Evolutionary conservation across 2,113 vertebrate genomes (phyloP).

Genomic region (Hyperoodon ampullatus): DNA sequence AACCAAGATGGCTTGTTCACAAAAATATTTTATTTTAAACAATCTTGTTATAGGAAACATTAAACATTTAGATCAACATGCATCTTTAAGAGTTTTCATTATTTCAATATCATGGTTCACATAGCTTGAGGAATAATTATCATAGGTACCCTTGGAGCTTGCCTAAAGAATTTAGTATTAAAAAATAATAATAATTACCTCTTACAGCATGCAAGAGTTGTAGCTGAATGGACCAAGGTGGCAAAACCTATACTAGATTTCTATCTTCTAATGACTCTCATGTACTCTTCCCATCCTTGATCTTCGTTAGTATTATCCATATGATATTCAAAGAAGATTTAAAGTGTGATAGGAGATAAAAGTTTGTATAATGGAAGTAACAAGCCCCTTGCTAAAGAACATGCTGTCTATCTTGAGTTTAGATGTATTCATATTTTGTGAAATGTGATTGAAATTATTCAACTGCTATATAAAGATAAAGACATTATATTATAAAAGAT

Average conservation of each 20-base stretch:
- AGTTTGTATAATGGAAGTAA: background rate
- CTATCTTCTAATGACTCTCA: background rate
- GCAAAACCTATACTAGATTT: background rate
- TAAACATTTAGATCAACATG: background rate
- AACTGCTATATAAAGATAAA: background rate
- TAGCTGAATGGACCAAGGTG: background rate
- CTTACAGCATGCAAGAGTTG: background rate
- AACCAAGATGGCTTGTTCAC: background rate
- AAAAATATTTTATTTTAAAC: background rate
- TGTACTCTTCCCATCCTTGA: background rate
- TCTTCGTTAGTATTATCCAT: background rate
- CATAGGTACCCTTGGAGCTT: background rate
- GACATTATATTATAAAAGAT: background rate
- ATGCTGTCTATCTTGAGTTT: background rate
- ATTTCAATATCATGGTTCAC: background rate
- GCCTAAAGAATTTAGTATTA: background rate
- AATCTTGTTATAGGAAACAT: background rate
- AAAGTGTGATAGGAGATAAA: background rate
- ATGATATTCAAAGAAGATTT: background rate
- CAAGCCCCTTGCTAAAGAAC: background rate
- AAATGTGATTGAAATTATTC: background rate
- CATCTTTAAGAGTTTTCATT: background rate
- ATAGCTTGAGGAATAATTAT: background rate
- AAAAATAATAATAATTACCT: background rate
- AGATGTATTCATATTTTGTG: background rate